A percentile compares a stretch with the other conserved stretches of the same genome.
Conservation (phyloP, 2,888 invertebrate genomes). For the Hermaeophaga mercurialis region DNA sequence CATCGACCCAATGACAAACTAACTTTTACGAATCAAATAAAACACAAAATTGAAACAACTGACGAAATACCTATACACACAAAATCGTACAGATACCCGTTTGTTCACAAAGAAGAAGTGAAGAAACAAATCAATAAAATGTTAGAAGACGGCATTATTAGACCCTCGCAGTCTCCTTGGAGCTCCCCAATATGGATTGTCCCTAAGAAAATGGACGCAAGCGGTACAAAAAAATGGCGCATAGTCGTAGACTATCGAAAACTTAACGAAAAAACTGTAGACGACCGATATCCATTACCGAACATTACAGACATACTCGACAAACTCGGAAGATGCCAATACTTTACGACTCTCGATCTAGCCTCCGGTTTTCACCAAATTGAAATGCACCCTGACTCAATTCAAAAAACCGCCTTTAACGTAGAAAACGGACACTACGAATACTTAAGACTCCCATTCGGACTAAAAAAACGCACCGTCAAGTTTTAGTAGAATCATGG, state of each 20-base stretch:
- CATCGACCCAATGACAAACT: background rate
- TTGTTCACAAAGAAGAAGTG: constrained; percentile 21
- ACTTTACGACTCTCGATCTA: background rate
- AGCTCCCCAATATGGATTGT: constrained; percentile 7
- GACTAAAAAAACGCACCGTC: constrained; percentile 39
- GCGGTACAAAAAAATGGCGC: background rate
- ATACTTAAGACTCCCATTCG: constrained; percentile 40
- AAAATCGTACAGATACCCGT: constrained; percentile 15
- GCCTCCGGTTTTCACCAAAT: constrained; percentile 23
- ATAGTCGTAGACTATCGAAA: background rate
- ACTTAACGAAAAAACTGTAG: background rate
- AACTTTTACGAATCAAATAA: background rate
- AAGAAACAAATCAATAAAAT: constrained; percentile 18
- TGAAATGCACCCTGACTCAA: constrained; percentile 21
- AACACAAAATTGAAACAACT: background rate
- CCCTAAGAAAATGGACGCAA: background rate
- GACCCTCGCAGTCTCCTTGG: constrained; percentile 25
- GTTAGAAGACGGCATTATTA: constrained; percentile 22
- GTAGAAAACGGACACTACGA: constrained; percentile 28
- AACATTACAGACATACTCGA: background rate
- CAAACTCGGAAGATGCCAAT: background rate
- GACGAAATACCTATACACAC: background rate
- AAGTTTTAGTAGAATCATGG: constrained; percentile 41
- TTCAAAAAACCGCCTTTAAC: constrained; percentile 25
- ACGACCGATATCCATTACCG: background rate